These are phyloP conservation scores for Panzeria rudis DNA, from an alignment of 2,888 invertebrate species.

Conservation along the genomic window DNA sequence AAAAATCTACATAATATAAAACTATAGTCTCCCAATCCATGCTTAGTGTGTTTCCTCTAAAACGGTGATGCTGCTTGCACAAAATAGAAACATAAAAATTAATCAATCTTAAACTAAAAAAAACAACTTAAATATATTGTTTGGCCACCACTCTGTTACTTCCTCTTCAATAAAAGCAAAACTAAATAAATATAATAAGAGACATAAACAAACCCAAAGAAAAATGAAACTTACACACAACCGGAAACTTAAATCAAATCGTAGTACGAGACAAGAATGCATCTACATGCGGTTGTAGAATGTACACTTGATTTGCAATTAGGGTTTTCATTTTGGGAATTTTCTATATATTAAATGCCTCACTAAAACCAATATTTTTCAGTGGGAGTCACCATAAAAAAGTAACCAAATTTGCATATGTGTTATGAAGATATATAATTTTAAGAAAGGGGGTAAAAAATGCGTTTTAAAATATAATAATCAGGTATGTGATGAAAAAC, in stretches of 20 bases:
- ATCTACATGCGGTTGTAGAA: constrained; percentile 52
- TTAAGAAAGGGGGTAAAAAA: no score
- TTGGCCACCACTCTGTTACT: constrained; percentile 20
- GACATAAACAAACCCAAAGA: background rate
- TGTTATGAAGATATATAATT: no score
- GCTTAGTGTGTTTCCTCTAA: no score
- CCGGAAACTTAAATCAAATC: constrained; percentile 49
- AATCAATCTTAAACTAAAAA: constrained; percentile 41
- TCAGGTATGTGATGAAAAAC: no score
- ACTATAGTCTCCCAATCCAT: no score
- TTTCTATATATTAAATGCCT: background rate
- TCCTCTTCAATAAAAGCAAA: constrained; percentile 9
- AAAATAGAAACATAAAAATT: constrained; percentile 9
- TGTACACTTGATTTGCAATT: constrained; percentile 45
- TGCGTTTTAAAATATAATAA: no score
- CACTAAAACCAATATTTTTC: no score
- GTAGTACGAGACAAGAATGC: constrained; percentile 35
- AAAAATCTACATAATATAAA: no score
- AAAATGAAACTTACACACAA: background rate
- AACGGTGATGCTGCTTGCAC: background rate
- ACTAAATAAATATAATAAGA: background rate
- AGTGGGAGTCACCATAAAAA: no score
- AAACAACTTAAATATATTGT: constrained; percentile 11
- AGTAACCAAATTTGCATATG: no score
- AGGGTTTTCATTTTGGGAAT: background rate